phyloP scores from a whole-genome alignment of 2,113 vertebrate species.

The Tupaia tana region DNA sequence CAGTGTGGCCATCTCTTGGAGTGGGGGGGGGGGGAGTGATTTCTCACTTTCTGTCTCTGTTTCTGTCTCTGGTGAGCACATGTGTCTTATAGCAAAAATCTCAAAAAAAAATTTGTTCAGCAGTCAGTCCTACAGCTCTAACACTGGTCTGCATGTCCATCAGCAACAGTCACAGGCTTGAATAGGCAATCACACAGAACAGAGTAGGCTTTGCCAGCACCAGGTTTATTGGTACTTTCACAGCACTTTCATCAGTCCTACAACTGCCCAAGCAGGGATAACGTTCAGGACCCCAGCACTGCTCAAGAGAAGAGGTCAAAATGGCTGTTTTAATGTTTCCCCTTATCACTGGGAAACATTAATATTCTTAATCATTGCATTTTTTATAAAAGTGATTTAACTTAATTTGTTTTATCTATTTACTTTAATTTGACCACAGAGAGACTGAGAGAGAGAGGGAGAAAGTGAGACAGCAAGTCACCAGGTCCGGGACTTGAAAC shows the following conservation, averaged over 20 bases:
- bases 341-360: not conserved
- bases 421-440: no score
- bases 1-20: no score
- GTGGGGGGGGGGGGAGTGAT: no score
- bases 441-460: no score
- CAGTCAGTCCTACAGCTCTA: not conserved
- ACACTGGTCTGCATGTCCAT: not conserved
- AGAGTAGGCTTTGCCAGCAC: constrained; percentile 9
- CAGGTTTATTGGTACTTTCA: constrained; percentile 1
- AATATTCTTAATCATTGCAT: no score
- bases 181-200: not conserved
- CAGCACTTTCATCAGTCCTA: not conserved
- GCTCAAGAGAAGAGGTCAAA: not conserved
- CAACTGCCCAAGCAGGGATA: not conserved
- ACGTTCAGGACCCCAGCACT: not conserved
- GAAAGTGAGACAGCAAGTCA: no score
- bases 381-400: no score
- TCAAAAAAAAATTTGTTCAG: not conserved
- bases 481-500: no score
- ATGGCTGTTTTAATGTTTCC: not conserved
- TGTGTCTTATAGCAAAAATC: no score
- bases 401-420: no score
- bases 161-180: constrained; percentile 22
- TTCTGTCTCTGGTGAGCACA: no score
- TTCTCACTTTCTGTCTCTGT: no score